These are phyloP conservation scores for Salvelinus fontinalis DNA, from an alignment of 2,113 vertebrate species.

Conservation along the genomic window DNA sequence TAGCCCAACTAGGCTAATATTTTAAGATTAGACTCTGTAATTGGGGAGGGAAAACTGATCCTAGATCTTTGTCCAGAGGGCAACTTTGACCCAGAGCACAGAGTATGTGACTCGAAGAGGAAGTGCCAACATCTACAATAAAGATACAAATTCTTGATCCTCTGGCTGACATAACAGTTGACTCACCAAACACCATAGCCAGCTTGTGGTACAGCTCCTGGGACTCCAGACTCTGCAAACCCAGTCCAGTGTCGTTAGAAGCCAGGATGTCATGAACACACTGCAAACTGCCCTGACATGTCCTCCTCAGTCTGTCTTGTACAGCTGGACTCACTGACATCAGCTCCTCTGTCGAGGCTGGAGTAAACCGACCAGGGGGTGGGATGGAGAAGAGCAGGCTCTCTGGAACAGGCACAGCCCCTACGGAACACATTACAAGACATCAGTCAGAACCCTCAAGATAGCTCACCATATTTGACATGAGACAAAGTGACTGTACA, in stretches of 20 bases:
- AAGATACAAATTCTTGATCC: too few species aligned
- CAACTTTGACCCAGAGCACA: too few species aligned
- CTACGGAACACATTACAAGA: conserved; percentile 53
- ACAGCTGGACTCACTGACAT: conserved; percentile 54
- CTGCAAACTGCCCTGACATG: conserved; percentile 60
- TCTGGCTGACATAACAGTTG: background rate
- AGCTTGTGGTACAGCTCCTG: conserved; percentile 52
- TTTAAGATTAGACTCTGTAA: background rate
- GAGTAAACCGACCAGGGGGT: conserved; percentile 42
- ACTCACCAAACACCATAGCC: conserved; percentile 65
- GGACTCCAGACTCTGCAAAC: conserved; percentile 61
- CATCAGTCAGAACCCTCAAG: background rate
- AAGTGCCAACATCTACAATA: too few species aligned
- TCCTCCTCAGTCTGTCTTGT: conserved; percentile 51
- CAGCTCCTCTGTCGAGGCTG: conserved; percentile 45
- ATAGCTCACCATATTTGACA: background rate
- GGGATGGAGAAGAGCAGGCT: conserved; percentile 69
- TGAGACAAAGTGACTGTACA: background rate
- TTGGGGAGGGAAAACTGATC: background rate
- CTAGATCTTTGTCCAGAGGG: background rate
- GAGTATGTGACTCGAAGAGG: too few species aligned
- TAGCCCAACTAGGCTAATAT: background rate
- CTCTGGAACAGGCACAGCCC: conserved; percentile 78
- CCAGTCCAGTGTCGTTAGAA: conserved; percentile 56
- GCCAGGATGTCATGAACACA: conserved; percentile 75